Evolutionary conservation across 2,113 vertebrate species (phyloP), one percentile per base, ranked within the genome.

Genomic region (Toxotes jaculatrix): DNA sequence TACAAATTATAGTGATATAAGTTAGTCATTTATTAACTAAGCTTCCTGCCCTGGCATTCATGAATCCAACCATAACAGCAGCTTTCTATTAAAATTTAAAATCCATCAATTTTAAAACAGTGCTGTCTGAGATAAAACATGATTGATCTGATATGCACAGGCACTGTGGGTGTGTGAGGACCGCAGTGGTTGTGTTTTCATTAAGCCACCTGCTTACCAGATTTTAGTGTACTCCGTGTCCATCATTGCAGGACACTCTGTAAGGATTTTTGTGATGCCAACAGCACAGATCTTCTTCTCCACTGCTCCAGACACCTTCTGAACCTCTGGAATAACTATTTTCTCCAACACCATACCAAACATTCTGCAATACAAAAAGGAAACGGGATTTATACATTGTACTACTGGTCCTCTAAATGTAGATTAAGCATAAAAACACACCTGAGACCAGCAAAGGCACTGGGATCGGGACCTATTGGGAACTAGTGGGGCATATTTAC

Each of bases 271-370:
- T 17, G 96, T 99, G 84, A 99, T 99, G 43, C 98, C 98, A 76
- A 99, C 97, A 7, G 98, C 98, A 87, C 98, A 99, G 66, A 99
- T 99, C 93, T 99, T 99, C 93, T 99, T 99, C 87, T 99, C 98
- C 64, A 99, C 95, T 74, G 95, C 90, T 49, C 98, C 98, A 38
- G 98, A 99, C 34, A 99, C 98, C 77, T 99, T 99, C 91, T 99
- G 98, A 80, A 99, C 97, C 93, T 99, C 98, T 51, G 98, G 98
- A 93, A 99, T 97, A 82, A 99, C 95, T 5, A 99, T 98, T 89
- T 99, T 99, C 89, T 99, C 98, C 94, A 99, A 91, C 82, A 99
- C 98, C 98, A 99, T 99, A 65, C 98, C 98, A 91, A 99, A 99
- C 98, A 99, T 99, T 89, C 98, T 99, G 85, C 74, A 72, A 56